These are phyloP conservation scores for Zaprionus africanus DNA, from an alignment of 1,140 invertebrate genomes.

Conservation along the genomic window DNA sequence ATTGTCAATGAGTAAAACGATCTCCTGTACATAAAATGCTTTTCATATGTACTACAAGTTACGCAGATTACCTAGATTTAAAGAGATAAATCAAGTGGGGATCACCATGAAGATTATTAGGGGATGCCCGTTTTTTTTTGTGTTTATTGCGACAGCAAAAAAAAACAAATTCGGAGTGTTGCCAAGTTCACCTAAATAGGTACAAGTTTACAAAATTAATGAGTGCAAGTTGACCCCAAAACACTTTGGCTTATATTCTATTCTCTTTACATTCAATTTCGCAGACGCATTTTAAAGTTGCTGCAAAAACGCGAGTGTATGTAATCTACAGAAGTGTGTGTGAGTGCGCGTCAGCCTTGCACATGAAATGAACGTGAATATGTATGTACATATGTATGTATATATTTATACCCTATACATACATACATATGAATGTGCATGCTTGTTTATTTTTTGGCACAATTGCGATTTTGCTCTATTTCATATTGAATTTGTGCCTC, in stretches of 20 bases:
- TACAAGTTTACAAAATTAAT: not conserved
- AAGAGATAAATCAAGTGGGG: not conserved
- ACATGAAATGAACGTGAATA: slow-evolving; percentile 5
- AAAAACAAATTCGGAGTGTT: too few species aligned
- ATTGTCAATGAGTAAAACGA: slow-evolving; percentile 4
- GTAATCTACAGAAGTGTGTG: not conserved
- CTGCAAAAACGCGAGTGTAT: not conserved
- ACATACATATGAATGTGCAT: not conserved
- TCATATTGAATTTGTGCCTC: not conserved
- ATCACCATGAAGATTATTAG: too few species aligned
- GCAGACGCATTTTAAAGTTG: slow-evolving; percentile 1
- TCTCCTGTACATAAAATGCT: not conserved
- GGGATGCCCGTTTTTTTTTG: not conserved
- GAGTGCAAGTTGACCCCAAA: not conserved
- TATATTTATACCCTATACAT: not conserved
- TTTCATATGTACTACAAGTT: not conserved
- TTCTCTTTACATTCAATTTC: slow-evolving; percentile 13
- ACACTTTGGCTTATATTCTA: not conserved
- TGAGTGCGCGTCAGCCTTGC: slow-evolving; percentile 2
- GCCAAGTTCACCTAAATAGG: too few species aligned
- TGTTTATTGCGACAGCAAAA: not conserved
- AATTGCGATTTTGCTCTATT: slow-evolving; percentile 1
- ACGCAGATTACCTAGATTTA: too few species aligned
- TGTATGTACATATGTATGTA: slow-evolving; percentile 1
- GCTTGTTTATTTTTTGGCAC: slow-evolving; percentile 7